Evolutionary conservation across 1,140 invertebrate genomes (phyloP).

Genomic region (Orius insidiosus): DNA sequence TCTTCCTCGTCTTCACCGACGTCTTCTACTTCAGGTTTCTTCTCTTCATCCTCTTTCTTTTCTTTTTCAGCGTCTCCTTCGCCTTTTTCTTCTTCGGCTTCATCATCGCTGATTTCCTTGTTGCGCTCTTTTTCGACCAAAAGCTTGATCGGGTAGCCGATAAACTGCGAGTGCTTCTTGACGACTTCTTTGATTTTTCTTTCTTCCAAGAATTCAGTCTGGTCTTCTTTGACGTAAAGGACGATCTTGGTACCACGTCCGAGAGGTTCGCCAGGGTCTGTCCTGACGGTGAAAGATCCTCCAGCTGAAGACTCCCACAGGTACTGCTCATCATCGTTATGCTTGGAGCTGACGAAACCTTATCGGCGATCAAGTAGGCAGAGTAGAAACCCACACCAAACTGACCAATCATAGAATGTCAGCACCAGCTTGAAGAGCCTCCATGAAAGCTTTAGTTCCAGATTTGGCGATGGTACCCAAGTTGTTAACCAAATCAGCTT

Average conservation of each 20-base stretch:
- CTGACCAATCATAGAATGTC: slow-evolving; percentile 85
- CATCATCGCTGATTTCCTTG: slow-evolving; percentile 85
- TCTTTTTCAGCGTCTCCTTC: slow-evolving; percentile 34
- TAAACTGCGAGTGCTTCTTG: slow-evolving; percentile 98
- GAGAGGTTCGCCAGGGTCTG: slow-evolving; percentile 38
- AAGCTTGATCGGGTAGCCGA: slow-evolving; percentile 95
- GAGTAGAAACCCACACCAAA: slow-evolving; percentile 91
- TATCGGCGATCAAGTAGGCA: slow-evolving; percentile 87
- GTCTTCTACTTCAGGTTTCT: slow-evolving; percentile 82
- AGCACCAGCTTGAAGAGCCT: slow-evolving; percentile 65
- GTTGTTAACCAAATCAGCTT: slow-evolving; percentile 73
- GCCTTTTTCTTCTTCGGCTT: slow-evolving; percentile 51
- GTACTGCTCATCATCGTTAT: slow-evolving; percentile 81
- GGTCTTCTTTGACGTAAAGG: slow-evolving; percentile 65
- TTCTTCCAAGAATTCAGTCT: slow-evolving; percentile 70
- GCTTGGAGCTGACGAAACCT: slow-evolving; percentile 86
- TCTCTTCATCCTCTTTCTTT: slow-evolving; percentile 44
- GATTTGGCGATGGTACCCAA: slow-evolving; percentile 78
- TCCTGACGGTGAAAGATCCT: slow-evolving; percentile 56
- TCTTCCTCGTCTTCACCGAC: slow-evolving; percentile 81
- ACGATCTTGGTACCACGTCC: slow-evolving; percentile 59
- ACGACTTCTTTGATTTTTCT: slow-evolving; percentile 89
- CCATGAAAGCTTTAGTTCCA: slow-evolving; percentile 80
- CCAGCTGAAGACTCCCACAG: slow-evolving; percentile 67
- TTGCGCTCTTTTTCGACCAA: slow-evolving; percentile 86